These are phyloP conservation scores for Phrynosoma blainvillii DNA, from an alignment of 2,113 vertebrate species.

Conservation along the genomic window DNA sequence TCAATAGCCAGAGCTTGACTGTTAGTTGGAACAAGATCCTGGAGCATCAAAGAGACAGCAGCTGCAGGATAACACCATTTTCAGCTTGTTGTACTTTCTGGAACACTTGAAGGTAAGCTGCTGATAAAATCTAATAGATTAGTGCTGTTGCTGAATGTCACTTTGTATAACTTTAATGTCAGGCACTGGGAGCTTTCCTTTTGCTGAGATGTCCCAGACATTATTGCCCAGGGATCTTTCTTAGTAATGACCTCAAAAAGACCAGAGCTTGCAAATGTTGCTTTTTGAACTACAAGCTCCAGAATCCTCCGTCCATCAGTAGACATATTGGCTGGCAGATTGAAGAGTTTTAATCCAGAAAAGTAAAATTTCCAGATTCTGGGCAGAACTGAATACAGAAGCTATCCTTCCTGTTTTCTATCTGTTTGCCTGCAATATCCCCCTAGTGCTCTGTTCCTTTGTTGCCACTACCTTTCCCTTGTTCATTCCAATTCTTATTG, in stretches of 20 bases:
- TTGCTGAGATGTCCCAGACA: background rate
- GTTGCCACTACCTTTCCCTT: background rate
- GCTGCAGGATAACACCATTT: background rate
- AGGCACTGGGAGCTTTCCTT: background rate
- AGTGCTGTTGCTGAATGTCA: background rate
- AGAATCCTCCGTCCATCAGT: too few relatives aligned
- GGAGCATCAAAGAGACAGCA: background rate
- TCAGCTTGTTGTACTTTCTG: background rate
- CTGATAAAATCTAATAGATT: background rate
- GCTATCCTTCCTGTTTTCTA: background rate
- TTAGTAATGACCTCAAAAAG: background rate
- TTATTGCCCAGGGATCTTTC: background rate
- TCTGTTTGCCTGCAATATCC: background rate
- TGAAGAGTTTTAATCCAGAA: too few relatives aligned
- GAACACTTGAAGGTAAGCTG: slow-evolving; percentile 1
- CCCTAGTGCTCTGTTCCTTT: background rate
- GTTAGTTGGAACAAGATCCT: background rate
- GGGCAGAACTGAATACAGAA: background rate
- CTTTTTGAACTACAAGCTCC: too few relatives aligned
- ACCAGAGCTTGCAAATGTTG: too few relatives aligned
- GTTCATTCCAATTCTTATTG: background rate
- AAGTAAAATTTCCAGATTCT: too few relatives aligned
- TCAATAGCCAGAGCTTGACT: background rate
- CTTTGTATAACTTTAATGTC: background rate
- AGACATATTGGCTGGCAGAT: too few relatives aligned